Conservation (phyloP, 2,888 invertebrate genomes). For the Nezara viridula region DNA sequence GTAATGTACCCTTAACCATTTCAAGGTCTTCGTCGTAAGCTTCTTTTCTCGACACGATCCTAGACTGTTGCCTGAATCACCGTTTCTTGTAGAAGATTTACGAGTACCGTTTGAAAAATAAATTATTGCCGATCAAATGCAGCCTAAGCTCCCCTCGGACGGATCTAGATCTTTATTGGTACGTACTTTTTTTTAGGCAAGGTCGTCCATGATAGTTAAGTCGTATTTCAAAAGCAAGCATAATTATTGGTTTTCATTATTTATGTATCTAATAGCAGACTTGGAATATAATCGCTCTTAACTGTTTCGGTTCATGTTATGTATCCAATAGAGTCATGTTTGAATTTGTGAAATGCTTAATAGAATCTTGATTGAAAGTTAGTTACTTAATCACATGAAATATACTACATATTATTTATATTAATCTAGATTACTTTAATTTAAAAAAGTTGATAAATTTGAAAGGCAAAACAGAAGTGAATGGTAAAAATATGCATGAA, state of each 20-base stretch:
- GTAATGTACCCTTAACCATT: no score
- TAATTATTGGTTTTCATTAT: neutral
- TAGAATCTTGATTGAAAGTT: no score
- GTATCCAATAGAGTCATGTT: neutral
- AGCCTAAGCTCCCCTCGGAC: neutral
- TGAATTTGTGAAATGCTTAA: neutral
- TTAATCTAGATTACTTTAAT: no score
- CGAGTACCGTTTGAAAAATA: neutral
- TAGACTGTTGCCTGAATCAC: neutral
- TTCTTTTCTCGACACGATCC: neutral
- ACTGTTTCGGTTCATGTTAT: neutral
- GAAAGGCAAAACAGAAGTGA: no score
- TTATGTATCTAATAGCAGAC: neutral
- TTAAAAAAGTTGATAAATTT: no score
- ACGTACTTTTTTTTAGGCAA: neutral
- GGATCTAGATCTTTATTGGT: slow-evolving; percentile 5
- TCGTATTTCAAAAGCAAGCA: neutral
- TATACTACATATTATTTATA: no score
- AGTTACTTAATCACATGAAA: no score
- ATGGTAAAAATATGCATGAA: no score
- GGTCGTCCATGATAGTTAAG: neutral
- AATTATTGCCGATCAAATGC: slow-evolving; percentile 21
- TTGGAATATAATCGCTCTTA: neutral
- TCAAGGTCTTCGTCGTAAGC: neutral
- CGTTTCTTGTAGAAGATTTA: neutral